A percentile compares a stretch with the other conserved stretches of the same genome.
Conservation (phyloP, 2,113 vertebrate genomes). For the Triplophysa dalaica region DNA sequence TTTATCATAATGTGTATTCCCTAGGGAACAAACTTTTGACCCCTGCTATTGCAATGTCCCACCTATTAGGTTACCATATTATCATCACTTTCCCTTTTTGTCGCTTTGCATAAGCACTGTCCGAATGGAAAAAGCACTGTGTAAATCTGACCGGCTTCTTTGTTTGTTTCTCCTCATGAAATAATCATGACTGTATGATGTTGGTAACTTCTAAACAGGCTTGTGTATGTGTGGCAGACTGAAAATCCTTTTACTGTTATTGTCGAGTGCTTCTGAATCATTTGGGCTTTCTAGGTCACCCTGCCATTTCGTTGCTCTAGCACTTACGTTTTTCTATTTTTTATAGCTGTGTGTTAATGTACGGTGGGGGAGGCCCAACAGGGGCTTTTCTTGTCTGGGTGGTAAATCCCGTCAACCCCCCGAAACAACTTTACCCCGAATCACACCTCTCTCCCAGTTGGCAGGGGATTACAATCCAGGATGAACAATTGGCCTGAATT, state of each 20-base stretch:
- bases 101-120: too few species aligned
- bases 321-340: slow-evolving; percentile 47
- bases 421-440: slow-evolving; percentile 62
- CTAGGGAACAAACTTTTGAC: too few species aligned
- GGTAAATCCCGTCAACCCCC: slow-evolving; percentile 44
- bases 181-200: background rate
- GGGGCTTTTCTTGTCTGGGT: slow-evolving; percentile 29
- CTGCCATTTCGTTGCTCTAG: slow-evolving; percentile 58
- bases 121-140: too few species aligned
- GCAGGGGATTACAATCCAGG: slow-evolving; percentile 62
- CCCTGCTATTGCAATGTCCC: too few species aligned
- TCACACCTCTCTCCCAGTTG: slow-evolving; percentile 57
- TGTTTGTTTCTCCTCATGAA: background rate
- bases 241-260: slow-evolving; percentile 63
- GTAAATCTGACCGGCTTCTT: background rate
- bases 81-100: too few species aligned
- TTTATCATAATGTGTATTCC: too few species aligned
- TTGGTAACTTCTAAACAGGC: slow-evolving; percentile 9
- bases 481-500: slow-evolving; percentile 60
- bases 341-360: slow-evolving; percentile 41
- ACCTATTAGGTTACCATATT: too few species aligned
- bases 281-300: slow-evolving; percentile 74
- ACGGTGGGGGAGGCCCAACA: slow-evolving; percentile 53
- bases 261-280: slow-evolving; percentile 65
- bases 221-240: slow-evolving; percentile 53